Conservation (phyloP, 2,797 vertebrate species). For the Acropternis orthonyx region DNA sequence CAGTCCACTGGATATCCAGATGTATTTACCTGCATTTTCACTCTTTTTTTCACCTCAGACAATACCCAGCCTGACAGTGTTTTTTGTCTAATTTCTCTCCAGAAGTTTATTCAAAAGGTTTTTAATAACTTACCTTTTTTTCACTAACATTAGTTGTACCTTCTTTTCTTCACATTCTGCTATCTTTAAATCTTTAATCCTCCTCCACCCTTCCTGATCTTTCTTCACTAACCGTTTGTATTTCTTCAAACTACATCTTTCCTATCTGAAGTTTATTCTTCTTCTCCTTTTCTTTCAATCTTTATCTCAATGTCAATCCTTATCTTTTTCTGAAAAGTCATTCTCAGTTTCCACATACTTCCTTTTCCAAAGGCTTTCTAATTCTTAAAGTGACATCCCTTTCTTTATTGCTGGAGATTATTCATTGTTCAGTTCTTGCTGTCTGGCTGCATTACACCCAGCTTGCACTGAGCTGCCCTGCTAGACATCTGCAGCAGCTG, state of each 20-base stretch:
- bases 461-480: not conserved
- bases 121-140: not conserved
- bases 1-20: not conserved
- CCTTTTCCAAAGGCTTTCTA: not conserved
- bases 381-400: not conserved
- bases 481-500: not conserved
- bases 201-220: not conserved
- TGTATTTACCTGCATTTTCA: not conserved
- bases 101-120: not conserved
- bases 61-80: not conserved
- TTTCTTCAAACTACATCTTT: not conserved
- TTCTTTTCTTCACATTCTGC: not conserved
- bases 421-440: not conserved
- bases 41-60: not conserved
- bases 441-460: not conserved
- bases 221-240: not conserved
- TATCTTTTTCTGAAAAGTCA: not conserved
- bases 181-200: not conserved
- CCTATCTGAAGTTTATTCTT: not conserved
- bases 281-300: not conserved
- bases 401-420: not conserved
- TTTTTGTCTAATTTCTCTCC: not conserved
- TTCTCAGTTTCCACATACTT: not conserved
- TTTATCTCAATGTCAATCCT: not conserved
- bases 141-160: not conserved